Base-by-base conservation (phyloP, 2,888 invertebrate species). In the Amphipyra tragopoginis region DNA sequence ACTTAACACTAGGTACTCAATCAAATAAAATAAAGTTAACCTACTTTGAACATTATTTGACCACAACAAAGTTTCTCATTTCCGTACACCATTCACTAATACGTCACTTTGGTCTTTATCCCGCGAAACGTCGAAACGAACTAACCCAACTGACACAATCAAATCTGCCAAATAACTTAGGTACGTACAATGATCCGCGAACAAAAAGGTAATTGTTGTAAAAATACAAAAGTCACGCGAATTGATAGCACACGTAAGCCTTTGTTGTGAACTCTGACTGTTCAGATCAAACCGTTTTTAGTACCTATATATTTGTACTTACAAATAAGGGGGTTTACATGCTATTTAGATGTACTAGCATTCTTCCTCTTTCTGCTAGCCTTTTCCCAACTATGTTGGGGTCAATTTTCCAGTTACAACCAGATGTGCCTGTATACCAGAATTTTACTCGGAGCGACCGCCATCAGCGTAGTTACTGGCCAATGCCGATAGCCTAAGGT, bases 161-260 rank as follows among this genome's bases (percentile, higher is more conserved):
- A 26, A 52, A 49, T 49, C 61, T 29, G 54, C 21, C 49, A 51
- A 65, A 59, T 57, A 61, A 66, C 54, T 44, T 14, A 40, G n/a
- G n/a, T n/a, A n/a, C 47, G 58, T 59, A 63, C 56, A 58, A 55
- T 42, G 40, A 11, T 42, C 13, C 26, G 13, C 14, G 42, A 45
- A 78, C 51, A 65, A 76, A 72, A 59, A 59, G 15, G 39, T 6
- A 40, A 58, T 53, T 56, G 40, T 62, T 13, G n/a, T 45, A 38
- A 52, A 69, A 86, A 86, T 38, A 51, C 68, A 62, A 80, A 75
- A 84, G 83, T 86, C 86, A 87, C 87, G 85, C 75, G 80, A 82
- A 79, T 77, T 86, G 87, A 89, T 89, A 88, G 77, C 72, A 76
- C 88, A 86, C 87, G 88, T 87, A 81, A 13, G 56, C 38, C 51